Evolutionary conservation across 2,888 invertebrate species (phyloP).

Genomic region (Nomada lathburiana): DNA sequence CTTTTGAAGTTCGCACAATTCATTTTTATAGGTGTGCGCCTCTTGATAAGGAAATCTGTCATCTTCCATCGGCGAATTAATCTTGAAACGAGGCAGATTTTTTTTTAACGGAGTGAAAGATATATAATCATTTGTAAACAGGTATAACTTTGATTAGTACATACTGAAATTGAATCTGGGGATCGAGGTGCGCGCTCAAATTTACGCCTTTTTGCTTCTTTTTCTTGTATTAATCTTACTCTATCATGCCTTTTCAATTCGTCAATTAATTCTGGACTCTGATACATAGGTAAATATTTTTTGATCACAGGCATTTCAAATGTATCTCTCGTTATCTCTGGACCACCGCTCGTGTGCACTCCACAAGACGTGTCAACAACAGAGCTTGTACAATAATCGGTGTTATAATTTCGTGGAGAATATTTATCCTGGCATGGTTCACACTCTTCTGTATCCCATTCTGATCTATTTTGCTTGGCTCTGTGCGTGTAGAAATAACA

Average conservation of each 20-base stretch:
- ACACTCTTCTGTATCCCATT: background rate
- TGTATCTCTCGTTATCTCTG: background rate
- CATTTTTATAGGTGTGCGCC: slow-evolving; percentile 67
- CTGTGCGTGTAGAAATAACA: background rate
- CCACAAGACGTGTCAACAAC: background rate
- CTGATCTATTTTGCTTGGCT: background rate
- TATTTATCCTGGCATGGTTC: background rate
- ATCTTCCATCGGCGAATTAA: slow-evolving; percentile 5
- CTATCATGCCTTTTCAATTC: slow-evolving; percentile 73
- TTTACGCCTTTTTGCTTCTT: slow-evolving; percentile 52
- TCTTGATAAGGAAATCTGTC: slow-evolving; percentile 70
- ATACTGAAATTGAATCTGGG: background rate
- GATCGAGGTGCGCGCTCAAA: background rate
- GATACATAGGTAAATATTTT: slow-evolving; percentile 71
- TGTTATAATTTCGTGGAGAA: background rate
- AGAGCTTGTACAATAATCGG: background rate
- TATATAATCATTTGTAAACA: background rate
- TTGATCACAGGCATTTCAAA: slow-evolving; percentile 66
- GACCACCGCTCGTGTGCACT: background rate
- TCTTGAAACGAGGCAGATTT: slow-evolving; percentile 11
- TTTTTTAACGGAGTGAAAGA: background rate
- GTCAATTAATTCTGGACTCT: slow-evolving; percentile 69
- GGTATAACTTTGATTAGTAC: background rate
- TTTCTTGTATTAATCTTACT: slow-evolving; percentile 67
- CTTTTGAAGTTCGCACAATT: slow-evolving; percentile 68